Evolutionary conservation across 1,140 invertebrate genomes (phyloP).

Genomic region (Laupala kohalensis): DNA sequence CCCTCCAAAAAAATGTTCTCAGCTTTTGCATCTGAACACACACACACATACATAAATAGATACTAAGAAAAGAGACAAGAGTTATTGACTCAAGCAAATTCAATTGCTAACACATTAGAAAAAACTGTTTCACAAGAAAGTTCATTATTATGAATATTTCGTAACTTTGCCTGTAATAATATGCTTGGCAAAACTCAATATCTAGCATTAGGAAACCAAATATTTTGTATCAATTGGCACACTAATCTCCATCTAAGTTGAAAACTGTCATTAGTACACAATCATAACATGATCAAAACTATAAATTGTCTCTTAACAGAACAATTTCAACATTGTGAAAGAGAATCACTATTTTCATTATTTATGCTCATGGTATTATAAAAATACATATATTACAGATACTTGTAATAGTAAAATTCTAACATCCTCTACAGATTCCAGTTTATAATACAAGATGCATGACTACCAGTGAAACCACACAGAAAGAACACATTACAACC

Average conservation of each 20-base stretch:
- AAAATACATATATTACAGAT: neutral
- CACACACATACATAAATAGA: neutral
- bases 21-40: neutral
- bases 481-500: neutral
- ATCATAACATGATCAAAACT: neutral
- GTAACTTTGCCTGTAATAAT: neutral
- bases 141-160: neutral
- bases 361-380: neutral
- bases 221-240: neutral
- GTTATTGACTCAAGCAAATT: neutral
- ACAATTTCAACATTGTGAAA: neutral
- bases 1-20: neutral
- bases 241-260: neutral
- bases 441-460: neutral
- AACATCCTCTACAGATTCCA: neutral
- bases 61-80: neutral
- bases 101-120: neutral
- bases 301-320: neutral
- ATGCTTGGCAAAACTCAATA: neutral
- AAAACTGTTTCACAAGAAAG: neutral
- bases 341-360: neutral
- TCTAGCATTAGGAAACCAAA: neutral
- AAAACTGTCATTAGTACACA: neutral
- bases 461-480: neutral
- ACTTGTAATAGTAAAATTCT: neutral